A percentile compares a stretch with the other conserved stretches of the same genome.
These are phyloP conservation scores for Orientallactaga bullata DNA, from an alignment of 2,113 vertebrate genomes.

Conservation along the genomic window DNA sequence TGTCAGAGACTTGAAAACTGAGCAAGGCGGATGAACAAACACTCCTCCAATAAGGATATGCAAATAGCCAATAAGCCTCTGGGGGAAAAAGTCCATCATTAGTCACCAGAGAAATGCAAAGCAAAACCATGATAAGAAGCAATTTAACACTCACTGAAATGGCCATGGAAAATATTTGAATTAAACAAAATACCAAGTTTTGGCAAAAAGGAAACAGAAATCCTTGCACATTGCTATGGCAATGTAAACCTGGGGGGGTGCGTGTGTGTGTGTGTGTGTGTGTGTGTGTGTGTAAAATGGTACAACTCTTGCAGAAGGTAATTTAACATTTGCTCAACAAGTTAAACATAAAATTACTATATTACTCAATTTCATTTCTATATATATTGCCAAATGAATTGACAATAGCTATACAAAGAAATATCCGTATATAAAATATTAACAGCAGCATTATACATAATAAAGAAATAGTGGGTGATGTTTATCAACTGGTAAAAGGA, in stretches of 20 bases:
- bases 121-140: constrained; percentile 16
- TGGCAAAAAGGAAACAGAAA: constrained; percentile 8
- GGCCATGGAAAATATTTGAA: background rate
- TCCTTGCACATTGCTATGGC: background rate
- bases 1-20: background rate
- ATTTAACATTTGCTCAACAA: background rate
- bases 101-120: constrained; percentile 19
- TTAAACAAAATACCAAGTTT: background rate
- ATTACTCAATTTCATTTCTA: background rate
- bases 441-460: background rate
- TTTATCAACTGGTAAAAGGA: background rate
- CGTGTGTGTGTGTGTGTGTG: background rate
- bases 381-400: background rate
- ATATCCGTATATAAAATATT: background rate
- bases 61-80: background rate
- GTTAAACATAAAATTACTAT: background rate
- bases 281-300: constrained; percentile 6
- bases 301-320: background rate
- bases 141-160: background rate
- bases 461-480: background rate
- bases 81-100: background rate
- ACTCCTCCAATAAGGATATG: background rate
- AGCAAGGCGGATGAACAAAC: background rate
- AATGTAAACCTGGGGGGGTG: background rate
- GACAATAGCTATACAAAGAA: constrained; percentile 27